Evolutionary conservation across 2,888 invertebrate genomes (phyloP), one percentile per base, ranked within the genome.

Genomic region (Eilema sororculum): DNA sequence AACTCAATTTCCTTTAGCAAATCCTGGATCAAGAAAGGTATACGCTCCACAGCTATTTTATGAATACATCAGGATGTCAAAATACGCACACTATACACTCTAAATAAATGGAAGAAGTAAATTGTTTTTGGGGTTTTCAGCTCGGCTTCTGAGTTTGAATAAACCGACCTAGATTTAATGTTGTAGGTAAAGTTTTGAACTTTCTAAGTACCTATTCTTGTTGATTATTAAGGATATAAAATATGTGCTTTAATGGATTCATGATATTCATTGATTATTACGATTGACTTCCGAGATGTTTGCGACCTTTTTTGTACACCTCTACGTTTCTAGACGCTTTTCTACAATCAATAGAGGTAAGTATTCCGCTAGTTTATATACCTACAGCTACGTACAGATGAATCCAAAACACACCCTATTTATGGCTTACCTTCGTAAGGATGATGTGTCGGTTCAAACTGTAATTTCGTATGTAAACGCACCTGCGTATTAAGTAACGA

Each of bases 1-100:
- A 88, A 90, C 90, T 89, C 91, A 91, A 91, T 91, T 91, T 91
- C 87, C 87, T 87, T 84, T 83, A 85, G 84, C 85, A 90, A 91
- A 91, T 89, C 91, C 90, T 82, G 91, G 91, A 89, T 91, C 88
- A 89, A 84, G 80, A 82, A 87, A 89, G 88, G 87, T 88, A 86
- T 84, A 87, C 81, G 83, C 81, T 86, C 81, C 82, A 85, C 82
- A 85, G 86, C 84, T 86, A 87, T 90, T 89, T 85, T 87, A 87
- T 89, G 88, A 90, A 89, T 89, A 89, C 78, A 87, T 88, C 76
- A 85, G 73, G 71, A 72, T 75, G 73, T 73, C 73, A 76, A 78
- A 78, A 75, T 71, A 75, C 68, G 61, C 41, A 68, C 62, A n/a
- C n/a, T n/a, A 46, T n/a, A 46, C 46, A 46, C 20, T 28, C 60